Evolutionary conservation across 2,797 vertebrate genomes (phyloP).

Genomic region (Eremophila alpestris): DNA sequence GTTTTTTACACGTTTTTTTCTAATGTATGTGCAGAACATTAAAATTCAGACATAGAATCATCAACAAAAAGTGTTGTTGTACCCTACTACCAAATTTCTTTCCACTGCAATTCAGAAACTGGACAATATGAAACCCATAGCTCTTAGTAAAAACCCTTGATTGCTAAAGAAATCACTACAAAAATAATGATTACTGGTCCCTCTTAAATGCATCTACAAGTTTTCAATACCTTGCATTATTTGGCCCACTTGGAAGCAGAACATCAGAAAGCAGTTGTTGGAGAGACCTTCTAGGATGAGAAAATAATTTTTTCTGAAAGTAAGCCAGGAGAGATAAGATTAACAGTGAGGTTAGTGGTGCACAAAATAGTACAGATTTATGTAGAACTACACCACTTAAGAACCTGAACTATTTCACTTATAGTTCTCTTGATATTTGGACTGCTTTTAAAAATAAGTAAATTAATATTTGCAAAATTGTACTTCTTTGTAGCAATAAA

Average conservation of each 20-base stretch:
- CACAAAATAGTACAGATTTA: neutral
- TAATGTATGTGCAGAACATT: neutral
- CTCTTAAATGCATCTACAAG: neutral
- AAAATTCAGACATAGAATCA: neutral
- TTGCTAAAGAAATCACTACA: neutral
- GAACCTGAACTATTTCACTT: neutral
- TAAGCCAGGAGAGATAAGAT: neutral
- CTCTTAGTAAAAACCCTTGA: neutral
- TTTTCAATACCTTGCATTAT: neutral
- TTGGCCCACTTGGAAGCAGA: neutral
- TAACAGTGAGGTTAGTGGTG: neutral
- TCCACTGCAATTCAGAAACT: neutral
- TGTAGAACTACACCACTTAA: neutral
- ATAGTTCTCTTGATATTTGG: neutral
- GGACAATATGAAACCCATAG: neutral
- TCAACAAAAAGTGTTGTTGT: neutral
- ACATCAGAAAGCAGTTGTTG: neutral
- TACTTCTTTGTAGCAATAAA: neutral
- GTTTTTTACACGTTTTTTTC: neutral
- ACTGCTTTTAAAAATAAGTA: neutral
- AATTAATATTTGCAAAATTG: neutral
- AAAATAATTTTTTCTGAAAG: neutral
- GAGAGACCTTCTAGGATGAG: neutral
- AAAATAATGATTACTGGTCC: neutral
- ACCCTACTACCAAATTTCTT: neutral